Evolutionary conservation across 2,888 invertebrate genomes (phyloP), one percentile per base, ranked within the genome.

Genomic region (Hypselothyrea guttata): DNA sequence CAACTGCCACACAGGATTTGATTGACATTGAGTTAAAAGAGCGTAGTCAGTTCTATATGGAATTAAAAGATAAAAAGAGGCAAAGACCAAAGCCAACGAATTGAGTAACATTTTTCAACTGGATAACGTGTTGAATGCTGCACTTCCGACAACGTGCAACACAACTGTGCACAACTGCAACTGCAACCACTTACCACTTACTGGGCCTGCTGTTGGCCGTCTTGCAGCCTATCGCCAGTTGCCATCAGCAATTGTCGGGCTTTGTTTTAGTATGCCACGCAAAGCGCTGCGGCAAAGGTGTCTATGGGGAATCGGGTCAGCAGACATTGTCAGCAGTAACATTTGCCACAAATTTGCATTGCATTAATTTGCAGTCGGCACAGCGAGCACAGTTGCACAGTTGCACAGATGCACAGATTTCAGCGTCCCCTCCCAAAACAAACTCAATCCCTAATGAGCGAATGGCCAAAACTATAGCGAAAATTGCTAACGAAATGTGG

Each of bases 271-370:
- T 61, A 41, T 67, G 64, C 54, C 63, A 63, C 52, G 64, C 62
- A 54, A 71, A 54, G 30, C 57, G 46, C 35, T 46, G 11, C 40
- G 34, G 30, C 18, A 64, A 64, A 56, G 65, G 62, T 72, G 74
- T 75, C 78, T 71, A 55, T 65, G 59, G 86, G 84, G 78, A 84
- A 82, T 73, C 75, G 71, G 83, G 84, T 85, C 86, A 85, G 76
- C 81, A 76, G 82, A 78, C 84, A 76, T 71, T 72, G 75, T 78
- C 74, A 73, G 82, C 72, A 57, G 51, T 22, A 22, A 22, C 70
- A 54, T 61, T 68, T 63, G 73, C 63, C 71, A 66, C 72, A 67
- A 74, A 74, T 75, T 71, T 74, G 75, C 74, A 75, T 74, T 74
- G 74, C 75, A 74, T 71, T 74, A 68, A 71, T 74, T 74, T 62